Evolutionary conservation across 2,797 vertebrate genomes (phyloP).

Genomic region (Fratercula arctica): DNA sequence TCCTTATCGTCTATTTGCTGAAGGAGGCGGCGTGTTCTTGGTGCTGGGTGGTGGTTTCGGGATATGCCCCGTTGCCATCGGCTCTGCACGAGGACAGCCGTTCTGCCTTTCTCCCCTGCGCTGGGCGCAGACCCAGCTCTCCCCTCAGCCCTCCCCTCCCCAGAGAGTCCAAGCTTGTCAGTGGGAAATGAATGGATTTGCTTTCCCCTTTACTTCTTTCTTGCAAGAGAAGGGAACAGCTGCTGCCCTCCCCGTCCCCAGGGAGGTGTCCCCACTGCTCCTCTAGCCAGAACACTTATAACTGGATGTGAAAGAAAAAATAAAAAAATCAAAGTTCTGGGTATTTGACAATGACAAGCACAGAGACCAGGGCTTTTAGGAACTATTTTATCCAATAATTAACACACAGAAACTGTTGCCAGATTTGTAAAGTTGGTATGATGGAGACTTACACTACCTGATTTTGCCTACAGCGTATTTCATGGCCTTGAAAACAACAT

Average conservation of each 20-base stretch:
- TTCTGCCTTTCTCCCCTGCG: not conserved
- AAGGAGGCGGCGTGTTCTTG: not conserved
- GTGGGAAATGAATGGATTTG: not conserved
- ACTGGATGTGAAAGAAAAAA: not conserved
- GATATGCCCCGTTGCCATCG: accelerated
- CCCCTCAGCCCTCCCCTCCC: not conserved
- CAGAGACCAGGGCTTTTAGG: not conserved
- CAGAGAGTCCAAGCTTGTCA: not conserved
- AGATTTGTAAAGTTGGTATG: not conserved
- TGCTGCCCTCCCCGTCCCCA: not conserved
- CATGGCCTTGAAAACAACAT: not conserved
- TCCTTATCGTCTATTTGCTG: not conserved
- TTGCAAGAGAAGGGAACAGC: not conserved
- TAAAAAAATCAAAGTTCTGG: not conserved
- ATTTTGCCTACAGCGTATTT: not conserved
- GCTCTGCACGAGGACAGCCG: not conserved
- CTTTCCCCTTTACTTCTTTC: not conserved
- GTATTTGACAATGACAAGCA: not conserved
- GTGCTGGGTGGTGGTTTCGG: not conserved
- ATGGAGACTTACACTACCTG: not conserved
- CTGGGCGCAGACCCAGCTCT: not conserved
- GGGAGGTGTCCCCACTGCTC: not conserved
- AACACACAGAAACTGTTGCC: not conserved
- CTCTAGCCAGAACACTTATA: not conserved
- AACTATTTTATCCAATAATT: not conserved